Evolutionary conservation across 1,140 invertebrate genomes (phyloP).

Genomic region (Hycleus cichorii): DNA sequence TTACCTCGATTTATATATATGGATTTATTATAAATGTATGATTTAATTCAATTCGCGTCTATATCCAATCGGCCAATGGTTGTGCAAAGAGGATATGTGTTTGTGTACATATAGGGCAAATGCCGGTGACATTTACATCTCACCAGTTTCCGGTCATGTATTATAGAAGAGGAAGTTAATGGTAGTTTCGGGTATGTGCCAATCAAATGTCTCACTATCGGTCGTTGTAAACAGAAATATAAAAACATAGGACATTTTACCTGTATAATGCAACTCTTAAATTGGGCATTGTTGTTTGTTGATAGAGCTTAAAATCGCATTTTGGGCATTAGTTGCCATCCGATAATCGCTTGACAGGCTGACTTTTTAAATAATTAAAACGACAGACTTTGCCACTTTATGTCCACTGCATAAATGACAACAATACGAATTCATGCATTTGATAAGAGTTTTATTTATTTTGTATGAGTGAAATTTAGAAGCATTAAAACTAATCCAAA

Average conservation of each 20-base stretch:
- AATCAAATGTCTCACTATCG: slow-evolving; percentile 17
- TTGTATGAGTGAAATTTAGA: too few species aligned
- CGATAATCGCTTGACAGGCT: too few species aligned
- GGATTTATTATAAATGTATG: too few species aligned
- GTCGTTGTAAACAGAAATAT: not conserved
- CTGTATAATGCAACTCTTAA: not conserved
- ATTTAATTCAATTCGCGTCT: too few species aligned
- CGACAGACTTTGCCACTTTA: slow-evolving; percentile 8
- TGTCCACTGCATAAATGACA: not conserved
- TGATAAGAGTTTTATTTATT: too few species aligned
- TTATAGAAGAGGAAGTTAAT: slow-evolving; percentile 17
- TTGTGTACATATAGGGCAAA: not conserved
- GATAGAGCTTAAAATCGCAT: not conserved
- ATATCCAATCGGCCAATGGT: too few species aligned
- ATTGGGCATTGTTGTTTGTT: not conserved
- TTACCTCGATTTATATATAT: too few species aligned
- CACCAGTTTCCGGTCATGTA: slow-evolving; percentile 14
- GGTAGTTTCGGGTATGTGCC: slow-evolving; percentile 17
- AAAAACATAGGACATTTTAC: not conserved
- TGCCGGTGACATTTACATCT: slow-evolving; percentile 14
- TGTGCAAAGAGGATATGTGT: too few species aligned
- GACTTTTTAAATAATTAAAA: slow-evolving; percentile 12
- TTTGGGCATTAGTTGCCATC: not conserved
- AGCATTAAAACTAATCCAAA: too few species aligned
- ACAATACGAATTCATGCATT: too few species aligned